A percentile compares a stretch with the other conserved stretches of the same genome.
These are phyloP conservation scores for Xanthia icteritia DNA, from an alignment of 2,888 invertebrate species.

Conservation along the genomic window DNA sequence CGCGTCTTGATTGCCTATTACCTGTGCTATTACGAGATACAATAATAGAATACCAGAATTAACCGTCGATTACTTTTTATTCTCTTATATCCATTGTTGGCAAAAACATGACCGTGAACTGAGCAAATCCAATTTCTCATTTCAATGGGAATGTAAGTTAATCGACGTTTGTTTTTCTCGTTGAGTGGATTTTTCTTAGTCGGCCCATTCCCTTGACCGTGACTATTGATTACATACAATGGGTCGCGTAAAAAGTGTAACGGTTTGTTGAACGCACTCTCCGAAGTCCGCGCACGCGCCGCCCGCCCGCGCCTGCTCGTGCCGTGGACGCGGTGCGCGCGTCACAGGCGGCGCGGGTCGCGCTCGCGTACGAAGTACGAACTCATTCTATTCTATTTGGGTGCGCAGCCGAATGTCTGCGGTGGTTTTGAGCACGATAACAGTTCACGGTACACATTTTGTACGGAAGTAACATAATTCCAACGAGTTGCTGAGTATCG, in stretches of 20 bases:
- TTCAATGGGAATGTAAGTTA: slow-evolving; percentile 38
- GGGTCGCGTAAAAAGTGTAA: slow-evolving; percentile 24
- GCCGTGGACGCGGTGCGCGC: neutral
- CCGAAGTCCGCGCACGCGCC: neutral
- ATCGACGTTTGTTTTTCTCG: slow-evolving; percentile 17
- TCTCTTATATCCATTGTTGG: slow-evolving; percentile 2
- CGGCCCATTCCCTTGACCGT: slow-evolving; percentile 51
- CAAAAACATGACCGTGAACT: slow-evolving; percentile 54
- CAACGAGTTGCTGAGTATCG: slow-evolving; percentile 22
- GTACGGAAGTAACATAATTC: slow-evolving; percentile 55
- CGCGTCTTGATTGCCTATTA: slow-evolving; percentile 45
- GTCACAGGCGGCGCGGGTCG: slow-evolving; percentile 4
- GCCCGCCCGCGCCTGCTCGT: neutral
- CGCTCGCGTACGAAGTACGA: slow-evolving; percentile 23
- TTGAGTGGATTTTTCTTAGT: slow-evolving; percentile 19
- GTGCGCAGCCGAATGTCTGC: slow-evolving; percentile 53
- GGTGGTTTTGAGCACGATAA: slow-evolving; percentile 47
- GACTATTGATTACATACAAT: slow-evolving; percentile 45
- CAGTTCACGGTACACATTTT: slow-evolving; percentile 57
- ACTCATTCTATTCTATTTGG: slow-evolving; percentile 62
- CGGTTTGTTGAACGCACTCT: neutral
- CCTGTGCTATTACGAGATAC: slow-evolving; percentile 27
- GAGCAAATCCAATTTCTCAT: slow-evolving; percentile 55
- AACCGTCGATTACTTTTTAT: slow-evolving; percentile 55
- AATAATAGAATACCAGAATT: slow-evolving; percentile 55